These are phyloP conservation scores for Aproaerema taeniolella DNA, from an alignment of 2,888 invertebrate genomes.

Conservation along the genomic window DNA sequence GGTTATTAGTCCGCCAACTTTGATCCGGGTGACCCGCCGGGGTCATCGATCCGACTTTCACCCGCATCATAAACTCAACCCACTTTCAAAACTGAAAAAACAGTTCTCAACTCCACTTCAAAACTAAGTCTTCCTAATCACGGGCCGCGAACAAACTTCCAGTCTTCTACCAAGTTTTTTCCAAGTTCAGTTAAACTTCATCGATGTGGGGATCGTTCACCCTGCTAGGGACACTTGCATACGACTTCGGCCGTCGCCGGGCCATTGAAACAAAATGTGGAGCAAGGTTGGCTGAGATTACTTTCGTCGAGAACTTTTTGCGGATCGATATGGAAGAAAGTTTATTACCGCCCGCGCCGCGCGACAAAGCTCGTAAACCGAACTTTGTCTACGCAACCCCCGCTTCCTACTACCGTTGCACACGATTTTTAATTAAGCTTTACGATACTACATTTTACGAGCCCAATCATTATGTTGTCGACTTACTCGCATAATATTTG, in stretches of 20 bases:
- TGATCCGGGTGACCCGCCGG: slow-evolving; percentile 67
- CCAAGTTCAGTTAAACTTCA: slow-evolving; percentile 73
- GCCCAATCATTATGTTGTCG: slow-evolving; percentile 9
- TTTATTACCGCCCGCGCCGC: slow-evolving; percentile 58
- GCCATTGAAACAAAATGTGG: slow-evolving; percentile 72
- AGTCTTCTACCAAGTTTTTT: slow-evolving; percentile 70
- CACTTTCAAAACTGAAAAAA: slow-evolving; percentile 76
- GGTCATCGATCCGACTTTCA: slow-evolving; percentile 76
- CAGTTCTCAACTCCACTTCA: slow-evolving; percentile 70
- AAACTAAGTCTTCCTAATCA: slow-evolving; percentile 77
- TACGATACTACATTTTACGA: slow-evolving; percentile 12
- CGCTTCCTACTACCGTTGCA: slow-evolving; percentile 16
- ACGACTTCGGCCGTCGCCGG: slow-evolving; percentile 51
- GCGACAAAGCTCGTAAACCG: slow-evolving; percentile 49
- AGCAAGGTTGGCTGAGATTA: slow-evolving; percentile 73
- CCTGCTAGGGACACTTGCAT: slow-evolving; percentile 75
- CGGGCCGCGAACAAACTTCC: slow-evolving; percentile 70
- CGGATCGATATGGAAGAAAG: slow-evolving; percentile 69
- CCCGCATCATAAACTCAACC: slow-evolving; percentile 77
- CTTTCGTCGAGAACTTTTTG: slow-evolving; percentile 70
- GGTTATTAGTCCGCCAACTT: slow-evolving; percentile 71
- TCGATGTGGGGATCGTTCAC: slow-evolving; percentile 75
- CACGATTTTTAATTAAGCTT: slow-evolving; percentile 29
- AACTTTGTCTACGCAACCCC: slow-evolving; percentile 32
- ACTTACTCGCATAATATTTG: slow-evolving; percentile 1